Evolutionary conservation across 1,140 invertebrate genomes (phyloP).

Genomic region (Trinorchestia longiramus): DNA sequence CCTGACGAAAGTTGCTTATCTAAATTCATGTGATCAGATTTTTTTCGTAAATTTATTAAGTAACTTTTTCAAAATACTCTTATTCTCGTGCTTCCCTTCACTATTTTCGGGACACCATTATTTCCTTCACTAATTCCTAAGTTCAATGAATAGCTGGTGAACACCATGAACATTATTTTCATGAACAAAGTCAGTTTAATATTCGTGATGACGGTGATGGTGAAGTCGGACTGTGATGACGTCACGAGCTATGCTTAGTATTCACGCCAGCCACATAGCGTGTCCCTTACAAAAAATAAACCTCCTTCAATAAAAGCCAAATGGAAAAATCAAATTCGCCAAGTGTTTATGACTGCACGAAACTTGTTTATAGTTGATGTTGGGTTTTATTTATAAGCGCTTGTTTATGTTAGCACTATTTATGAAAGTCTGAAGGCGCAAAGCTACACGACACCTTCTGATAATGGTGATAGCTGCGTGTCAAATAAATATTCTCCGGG

Average conservation of each 20-base stretch:
- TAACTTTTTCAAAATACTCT: too few relatives aligned
- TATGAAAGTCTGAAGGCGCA: constrained; percentile 44
- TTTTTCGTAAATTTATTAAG: too few relatives aligned
- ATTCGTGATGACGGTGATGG: background rate
- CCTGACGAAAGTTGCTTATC: too few relatives aligned
- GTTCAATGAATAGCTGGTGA: too few relatives aligned
- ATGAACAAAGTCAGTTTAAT: too few relatives aligned
- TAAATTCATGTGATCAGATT: too few relatives aligned
- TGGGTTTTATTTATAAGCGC: constrained; percentile 20
- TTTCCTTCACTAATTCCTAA: too few relatives aligned
- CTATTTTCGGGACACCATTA: too few relatives aligned
- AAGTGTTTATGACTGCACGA: constrained; percentile 7
- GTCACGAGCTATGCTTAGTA: background rate
- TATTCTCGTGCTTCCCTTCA: too few relatives aligned
- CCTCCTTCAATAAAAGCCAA: background rate
- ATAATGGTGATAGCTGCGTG: constrained; percentile 28
- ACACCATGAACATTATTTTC: too few relatives aligned
- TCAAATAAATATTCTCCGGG: constrained; percentile 30
- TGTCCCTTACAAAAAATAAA: background rate
- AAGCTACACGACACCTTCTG: constrained; percentile 18
- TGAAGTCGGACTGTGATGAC: background rate
- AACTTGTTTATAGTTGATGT: constrained; percentile 36
- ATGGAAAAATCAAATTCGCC: constrained; percentile 6
- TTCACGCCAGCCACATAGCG: background rate
- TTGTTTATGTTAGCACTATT: constrained; percentile 43